A percentile compares a stretch with the other conserved stretches of the same genome.
Evolutionary conservation across 1,140 invertebrate species (phyloP).

Genomic region (Aphaenogaster ashmeadi): DNA sequence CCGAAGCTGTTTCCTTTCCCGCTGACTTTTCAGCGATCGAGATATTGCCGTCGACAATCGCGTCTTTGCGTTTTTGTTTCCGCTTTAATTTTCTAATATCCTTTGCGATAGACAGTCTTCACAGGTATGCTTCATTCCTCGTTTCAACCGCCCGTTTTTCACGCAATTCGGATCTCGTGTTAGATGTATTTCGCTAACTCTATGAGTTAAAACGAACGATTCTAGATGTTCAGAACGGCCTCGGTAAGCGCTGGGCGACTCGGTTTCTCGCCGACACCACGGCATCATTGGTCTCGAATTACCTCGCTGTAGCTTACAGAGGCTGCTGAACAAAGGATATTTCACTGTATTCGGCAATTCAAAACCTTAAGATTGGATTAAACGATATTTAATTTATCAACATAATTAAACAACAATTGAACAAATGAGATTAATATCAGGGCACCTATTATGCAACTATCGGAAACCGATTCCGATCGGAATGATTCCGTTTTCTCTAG

Average conservation of each 20-base stretch:
- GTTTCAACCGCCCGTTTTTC: conserved; percentile 9
- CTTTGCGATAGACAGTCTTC: conserved; percentile 4
- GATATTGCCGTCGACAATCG: neutral
- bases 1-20: neutral
- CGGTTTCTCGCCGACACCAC: conserved; percentile 20
- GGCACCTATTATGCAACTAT: too few relatives aligned
- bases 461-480: too few relatives aligned
- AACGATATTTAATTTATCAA: neutral
- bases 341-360: conserved; percentile 8
- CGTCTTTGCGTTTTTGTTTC: neutral
- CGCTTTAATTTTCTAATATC: neutral
- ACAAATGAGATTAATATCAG: neutral
- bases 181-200: conserved; percentile 26
- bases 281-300: conserved; percentile 65
- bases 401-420: conserved; percentile 2
- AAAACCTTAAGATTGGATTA: neutral
- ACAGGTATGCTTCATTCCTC: conserved; percentile 11
- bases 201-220: conserved; percentile 57
- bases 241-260: conserved; percentile 55
- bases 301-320: conserved; percentile 61
- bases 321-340: conserved; percentile 32
- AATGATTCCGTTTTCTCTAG: too few relatives aligned
- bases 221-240: conserved; percentile 23
- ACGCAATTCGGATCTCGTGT: conserved; percentile 14
- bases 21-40: neutral